A percentile compares a stretch with the other conserved stretches of the same genome.
Conservation (phyloP, 2,888 invertebrate genomes). For the Diadromus collaris region DNA sequence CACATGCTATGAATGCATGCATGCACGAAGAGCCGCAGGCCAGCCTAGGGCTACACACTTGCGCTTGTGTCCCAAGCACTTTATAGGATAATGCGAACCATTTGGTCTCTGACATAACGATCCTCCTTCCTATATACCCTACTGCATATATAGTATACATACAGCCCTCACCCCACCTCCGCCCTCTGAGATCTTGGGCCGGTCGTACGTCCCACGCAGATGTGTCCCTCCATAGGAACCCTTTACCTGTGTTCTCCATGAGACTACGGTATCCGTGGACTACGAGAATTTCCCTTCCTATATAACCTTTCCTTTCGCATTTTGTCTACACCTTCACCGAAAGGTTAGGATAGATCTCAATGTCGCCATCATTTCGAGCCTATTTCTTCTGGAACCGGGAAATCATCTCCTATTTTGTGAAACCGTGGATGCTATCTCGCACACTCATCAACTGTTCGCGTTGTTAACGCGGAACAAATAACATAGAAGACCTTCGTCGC, state of each 20-base stretch:
- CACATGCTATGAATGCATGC: conserved; percentile 57
- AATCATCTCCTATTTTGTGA: neutral
- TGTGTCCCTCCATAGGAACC: conserved; percentile 57
- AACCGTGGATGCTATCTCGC: neutral
- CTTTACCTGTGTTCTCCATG: conserved; percentile 62
- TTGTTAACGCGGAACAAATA: neutral
- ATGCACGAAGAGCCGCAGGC: conserved; percentile 50
- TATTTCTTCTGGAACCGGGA: neutral
- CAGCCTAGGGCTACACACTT: conserved; percentile 44
- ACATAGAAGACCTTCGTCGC: neutral
- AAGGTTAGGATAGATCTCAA: neutral
- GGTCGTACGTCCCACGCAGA: conserved; percentile 60
- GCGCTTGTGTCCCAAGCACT: conserved; percentile 55
- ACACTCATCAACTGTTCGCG: neutral
- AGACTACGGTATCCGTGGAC: conserved; percentile 44
- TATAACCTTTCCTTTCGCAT: conserved; percentile 27
- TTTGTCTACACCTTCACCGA: neutral
- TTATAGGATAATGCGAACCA: conserved; percentile 69
- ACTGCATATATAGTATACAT: conserved; percentile 20
- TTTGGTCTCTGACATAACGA: conserved; percentile 67
- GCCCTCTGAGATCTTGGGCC: conserved; percentile 51
- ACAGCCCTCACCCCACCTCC: neutral
- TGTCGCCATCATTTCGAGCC: neutral
- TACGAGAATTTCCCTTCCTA: conserved; percentile 48
- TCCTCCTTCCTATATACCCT: conserved; percentile 45